Percentiles rank a stretch among this genome's conserved stretches.
Conservation (phyloP, 2,888 invertebrate genomes). For the Biston stratarius region DNA sequence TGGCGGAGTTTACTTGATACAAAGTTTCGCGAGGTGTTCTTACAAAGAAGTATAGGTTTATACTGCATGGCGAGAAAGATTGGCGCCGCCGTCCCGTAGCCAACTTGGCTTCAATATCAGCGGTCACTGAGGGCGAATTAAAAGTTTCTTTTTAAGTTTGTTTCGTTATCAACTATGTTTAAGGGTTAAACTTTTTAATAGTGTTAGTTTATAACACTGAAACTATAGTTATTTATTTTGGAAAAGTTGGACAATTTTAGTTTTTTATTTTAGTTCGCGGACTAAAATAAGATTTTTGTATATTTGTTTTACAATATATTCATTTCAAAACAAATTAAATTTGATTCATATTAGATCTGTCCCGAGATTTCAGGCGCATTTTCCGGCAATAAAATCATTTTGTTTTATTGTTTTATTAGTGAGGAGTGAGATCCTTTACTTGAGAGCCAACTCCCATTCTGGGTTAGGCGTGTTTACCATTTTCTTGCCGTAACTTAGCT, state of each 20-base stretch:
- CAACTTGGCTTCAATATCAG: constrained; percentile 80
- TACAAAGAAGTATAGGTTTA: constrained; percentile 82
- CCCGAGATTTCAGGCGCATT: no score
- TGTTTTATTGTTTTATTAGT: no score
- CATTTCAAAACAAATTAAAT: neutral
- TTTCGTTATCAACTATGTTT: constrained; percentile 49
- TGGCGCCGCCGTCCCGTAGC: constrained; percentile 69
- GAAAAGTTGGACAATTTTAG: neutral
- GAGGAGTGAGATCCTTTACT: no score
- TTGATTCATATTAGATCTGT: neutral
- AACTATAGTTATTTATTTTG: constrained; percentile 8
- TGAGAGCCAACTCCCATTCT: no score
- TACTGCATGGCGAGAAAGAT: constrained; percentile 81
- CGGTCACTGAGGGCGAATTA: constrained; percentile 75
- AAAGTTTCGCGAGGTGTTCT: constrained; percentile 84
- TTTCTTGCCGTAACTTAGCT: no score
- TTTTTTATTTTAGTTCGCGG: neutral
- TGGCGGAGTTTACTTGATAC: constrained; percentile 80
- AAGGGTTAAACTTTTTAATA: constrained; percentile 53
- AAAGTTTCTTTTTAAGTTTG: constrained; percentile 71
- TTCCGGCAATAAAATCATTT: no score
- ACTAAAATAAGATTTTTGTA: neutral
- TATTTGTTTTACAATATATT: neutral
- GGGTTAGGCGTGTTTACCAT: no score
- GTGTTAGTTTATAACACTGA: constrained; percentile 13